Base-by-base conservation (phyloP, 1,140 invertebrate species). In the Papilio machaon region DNA sequence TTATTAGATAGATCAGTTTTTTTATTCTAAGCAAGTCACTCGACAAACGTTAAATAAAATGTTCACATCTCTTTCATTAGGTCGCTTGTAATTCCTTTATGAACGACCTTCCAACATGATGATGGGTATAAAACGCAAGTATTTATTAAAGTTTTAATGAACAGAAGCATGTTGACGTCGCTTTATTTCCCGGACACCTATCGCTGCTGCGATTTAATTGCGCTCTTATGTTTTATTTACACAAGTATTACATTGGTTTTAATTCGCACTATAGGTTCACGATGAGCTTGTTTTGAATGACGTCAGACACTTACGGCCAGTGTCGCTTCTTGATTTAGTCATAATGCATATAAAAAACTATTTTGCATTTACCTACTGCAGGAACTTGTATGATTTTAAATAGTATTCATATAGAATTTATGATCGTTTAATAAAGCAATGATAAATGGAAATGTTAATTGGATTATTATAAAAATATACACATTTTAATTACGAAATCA, bases 231-330 rank as follows among this genome's bases (percentile, higher is more conserved):
- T 79, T 79, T 70, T 79, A 79, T 79, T 67, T 79, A 79, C 46
- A 67, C 58, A 49, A 8, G 58, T 67, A 70, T 70, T 70, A 79
- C 77, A 70, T 79, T 49, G 77, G 58, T 79, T 79, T 79, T 79
- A 79, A 79, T 79, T 79, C 77, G 60, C 77, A 67, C n/a, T 79
- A 79, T 79, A 79, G 77, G 60, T 79, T 43, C 58, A 64, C 60
- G 77, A 79, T 79, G 77, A 79, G 77, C 60, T 79, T 79, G 77
- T 79, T 79, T 79, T 79, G 58, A 46, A 79, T 79, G 77, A 79
- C 77, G 77, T 46, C 60, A 79, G 52, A 54, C 75, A 78, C 52
- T 54, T 58, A 75, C 76, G 77, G 77, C 67, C 77, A 64, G 35
- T 78, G 75, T 78, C 76, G 52, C n/a, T 64, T 46, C 54, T 19